These are phyloP conservation scores for Steatocranus sp. DNA, from an alignment of 2,797 vertebrate genomes.

Conservation along the genomic window DNA sequence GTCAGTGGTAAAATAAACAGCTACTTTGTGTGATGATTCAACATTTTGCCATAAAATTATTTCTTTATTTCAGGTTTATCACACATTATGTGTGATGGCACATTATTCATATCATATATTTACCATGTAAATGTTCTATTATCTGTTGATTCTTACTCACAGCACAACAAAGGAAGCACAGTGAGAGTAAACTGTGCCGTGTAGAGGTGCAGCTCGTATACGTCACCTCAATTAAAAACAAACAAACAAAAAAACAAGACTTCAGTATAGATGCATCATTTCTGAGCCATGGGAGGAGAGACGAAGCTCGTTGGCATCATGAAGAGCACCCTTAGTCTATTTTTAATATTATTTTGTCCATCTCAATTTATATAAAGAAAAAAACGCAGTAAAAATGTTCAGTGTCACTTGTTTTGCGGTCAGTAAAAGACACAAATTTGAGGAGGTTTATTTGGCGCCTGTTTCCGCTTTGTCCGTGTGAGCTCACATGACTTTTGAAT, in stretches of 20 bases:
- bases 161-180: fast-evolving
- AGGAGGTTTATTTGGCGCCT: not conserved
- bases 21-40: not conserved
- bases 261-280: not conserved
- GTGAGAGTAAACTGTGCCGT: not conserved
- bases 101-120: not conserved
- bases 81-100: not conserved
- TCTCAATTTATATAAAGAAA: not conserved
- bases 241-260: not conserved
- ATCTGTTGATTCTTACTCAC: not conserved
- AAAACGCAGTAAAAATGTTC: not conserved
- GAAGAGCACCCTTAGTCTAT: not conserved
- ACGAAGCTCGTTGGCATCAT: not conserved
- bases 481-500: not conserved
- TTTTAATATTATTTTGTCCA: fast-evolving
- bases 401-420: not conserved
- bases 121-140: not conserved
- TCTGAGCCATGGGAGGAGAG: not conserved
- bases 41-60: not conserved
- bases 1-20: not conserved
- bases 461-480: not conserved
- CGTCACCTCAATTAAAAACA: not conserved
- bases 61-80: not conserved
- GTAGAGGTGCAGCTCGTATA: fast-evolving
- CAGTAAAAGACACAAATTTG: not conserved